Evolutionary conservation across 2,113 vertebrate genomes (phyloP), one percentile per base, ranked within the genome.

Genomic region (Myotis davidii): DNA sequence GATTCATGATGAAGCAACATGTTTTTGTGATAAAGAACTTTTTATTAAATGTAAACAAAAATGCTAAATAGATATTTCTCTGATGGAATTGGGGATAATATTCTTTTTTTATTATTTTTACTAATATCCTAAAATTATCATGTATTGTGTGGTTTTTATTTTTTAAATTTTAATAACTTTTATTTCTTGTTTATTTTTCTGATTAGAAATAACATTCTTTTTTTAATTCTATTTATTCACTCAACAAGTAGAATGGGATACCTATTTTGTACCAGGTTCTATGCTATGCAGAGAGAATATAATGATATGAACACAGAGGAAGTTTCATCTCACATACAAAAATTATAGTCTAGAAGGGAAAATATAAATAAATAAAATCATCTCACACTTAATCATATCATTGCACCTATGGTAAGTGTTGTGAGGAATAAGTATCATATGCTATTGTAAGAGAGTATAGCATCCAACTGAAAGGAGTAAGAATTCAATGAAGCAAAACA

Each of bases 41-140:
- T 52, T 93, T 90, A 61, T 73, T 77, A 67, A 94, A 73, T 73
- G 20, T 3, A 93, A 61, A 94, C 23, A 16, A 45, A 45, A 74
- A 85, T 79, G 2, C 50, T 56, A 74, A 61, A 83, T 81, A 92
- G 23, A 87, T 52, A 11, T 86, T 23, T 67, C 4, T 45, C 10
- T 61, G 18, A 56, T 76, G 2, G 23, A 39, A 79, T 59, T 89
- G 3, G 59, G 10, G 48, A 25, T 61, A 59, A 23, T 88, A 45
- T 54, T 87, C 6, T 73, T 74, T 94, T 90, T 90, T 29, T 27
- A 42, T 64, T 37, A 6, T 56, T 20, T 64, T 76, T 90, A 45
- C n/a, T 86, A 27, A 48, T 76, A 78, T 92, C 78, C 34, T 85
- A 11, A 69, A 90, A 87, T 64, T 23, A 72, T 70, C 20, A 25